These are phyloP conservation scores for Tyto alba DNA, from an alignment of 2,113 vertebrate species.

Conservation along the genomic window DNA sequence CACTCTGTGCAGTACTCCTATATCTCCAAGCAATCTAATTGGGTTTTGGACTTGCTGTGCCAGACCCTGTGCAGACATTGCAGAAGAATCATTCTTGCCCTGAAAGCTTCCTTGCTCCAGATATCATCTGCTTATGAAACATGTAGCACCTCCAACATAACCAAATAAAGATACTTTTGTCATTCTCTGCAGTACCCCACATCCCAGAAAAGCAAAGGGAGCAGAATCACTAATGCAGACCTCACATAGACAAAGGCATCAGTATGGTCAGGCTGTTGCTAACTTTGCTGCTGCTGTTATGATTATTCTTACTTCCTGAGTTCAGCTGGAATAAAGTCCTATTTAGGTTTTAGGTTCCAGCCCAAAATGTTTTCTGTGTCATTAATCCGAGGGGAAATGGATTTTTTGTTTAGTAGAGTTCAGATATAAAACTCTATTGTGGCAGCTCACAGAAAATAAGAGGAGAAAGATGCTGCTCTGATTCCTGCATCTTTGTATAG, in stretches of 20 bases:
- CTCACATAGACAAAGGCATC: background rate
- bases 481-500: background rate
- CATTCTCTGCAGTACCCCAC: background rate
- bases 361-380: conserved; percentile 3
- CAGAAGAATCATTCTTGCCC: background rate
- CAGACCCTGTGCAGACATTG: background rate
- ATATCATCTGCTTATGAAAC: background rate
- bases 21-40: background rate
- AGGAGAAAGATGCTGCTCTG: background rate
- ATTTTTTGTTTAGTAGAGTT: conserved; percentile 31
- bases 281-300: background rate
- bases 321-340: background rate
- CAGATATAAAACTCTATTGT: background rate
- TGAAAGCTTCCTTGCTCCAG: background rate
- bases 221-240: background rate
- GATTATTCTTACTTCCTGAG: background rate
- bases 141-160: background rate
- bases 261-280: background rate
- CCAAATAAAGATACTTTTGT: background rate
- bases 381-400: conserved; percentile 6
- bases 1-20: background rate
- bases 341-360: background rate
- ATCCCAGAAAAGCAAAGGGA: background rate
- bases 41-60: background rate
- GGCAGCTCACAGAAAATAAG: background rate